Percentiles rank a stretch among this genome's conserved stretches.
Evolutionary conservation across 2,113 vertebrate genomes (phyloP).

Genomic region (Pandion haliaetus): DNA sequence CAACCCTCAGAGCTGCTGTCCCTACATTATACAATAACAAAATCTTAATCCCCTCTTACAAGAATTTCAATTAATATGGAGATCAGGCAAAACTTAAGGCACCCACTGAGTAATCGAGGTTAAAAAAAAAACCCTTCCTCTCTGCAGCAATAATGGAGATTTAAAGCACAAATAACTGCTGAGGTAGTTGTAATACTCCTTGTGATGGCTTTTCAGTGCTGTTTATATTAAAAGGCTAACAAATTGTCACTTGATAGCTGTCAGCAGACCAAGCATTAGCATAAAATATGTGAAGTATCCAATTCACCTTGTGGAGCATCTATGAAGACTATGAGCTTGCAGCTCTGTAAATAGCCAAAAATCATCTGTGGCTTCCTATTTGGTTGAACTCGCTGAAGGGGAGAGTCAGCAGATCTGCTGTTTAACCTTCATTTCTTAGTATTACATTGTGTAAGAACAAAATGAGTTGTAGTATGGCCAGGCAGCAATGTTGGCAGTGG

Average conservation of each 20-base stretch:
- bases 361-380: accelerated
- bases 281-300: not conserved
- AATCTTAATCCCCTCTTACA: not conserved
- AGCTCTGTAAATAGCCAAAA: not conserved
- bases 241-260: not conserved
- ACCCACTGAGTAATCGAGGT: not conserved
- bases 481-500: not conserved
- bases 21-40: not conserved
- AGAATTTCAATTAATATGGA: not conserved
- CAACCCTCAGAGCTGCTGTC: not conserved
- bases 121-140: not conserved
- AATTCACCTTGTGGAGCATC: not conserved
- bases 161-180: not conserved
- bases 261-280: not conserved
- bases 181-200: not conserved
- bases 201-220: not conserved
- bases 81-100: not conserved
- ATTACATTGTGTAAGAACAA: not conserved
- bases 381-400: not conserved
- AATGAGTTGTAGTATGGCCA: not conserved
- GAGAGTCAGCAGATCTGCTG: not conserved
- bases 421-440: not conserved
- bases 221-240: not conserved
- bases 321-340: not conserved
- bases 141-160: not conserved